Conservation (phyloP, 2,113 vertebrate species). For the Oreochromis niloticus region DNA sequence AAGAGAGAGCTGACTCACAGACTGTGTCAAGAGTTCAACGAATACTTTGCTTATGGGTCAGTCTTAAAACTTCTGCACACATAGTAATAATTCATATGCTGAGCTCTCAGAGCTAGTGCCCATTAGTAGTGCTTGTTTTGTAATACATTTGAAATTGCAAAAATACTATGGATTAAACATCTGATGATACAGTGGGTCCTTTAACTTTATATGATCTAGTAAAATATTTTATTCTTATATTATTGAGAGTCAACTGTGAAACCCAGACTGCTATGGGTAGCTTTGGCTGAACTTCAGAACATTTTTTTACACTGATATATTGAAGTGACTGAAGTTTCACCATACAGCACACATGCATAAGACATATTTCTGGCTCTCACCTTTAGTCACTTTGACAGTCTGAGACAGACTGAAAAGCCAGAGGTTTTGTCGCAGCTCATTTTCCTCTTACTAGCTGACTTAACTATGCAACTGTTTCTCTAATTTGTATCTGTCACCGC, state of each 20-base stretch:
- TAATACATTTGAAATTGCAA: not conserved
- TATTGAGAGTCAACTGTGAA: not conserved
- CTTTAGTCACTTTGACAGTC: not conserved
- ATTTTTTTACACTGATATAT: not conserved
- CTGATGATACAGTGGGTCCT: not conserved
- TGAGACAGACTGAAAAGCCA: not conserved
- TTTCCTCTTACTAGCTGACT: not conserved
- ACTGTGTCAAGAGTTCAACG: constrained; percentile 81
- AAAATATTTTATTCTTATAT: not conserved
- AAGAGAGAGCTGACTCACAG: constrained; percentile 83
- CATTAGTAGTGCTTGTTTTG: not conserved
- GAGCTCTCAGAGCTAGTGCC: not conserved
- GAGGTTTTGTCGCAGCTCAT: not conserved
- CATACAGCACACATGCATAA: not conserved
- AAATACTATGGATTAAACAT: not conserved
- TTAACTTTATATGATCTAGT: not conserved
- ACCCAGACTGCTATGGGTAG: not conserved
- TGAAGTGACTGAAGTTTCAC: not conserved
- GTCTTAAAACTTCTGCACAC: constrained; percentile 16
- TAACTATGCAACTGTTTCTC: not conserved
- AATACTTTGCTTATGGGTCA: constrained; percentile 86
- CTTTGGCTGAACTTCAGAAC: not conserved
- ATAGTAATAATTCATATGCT: not conserved
- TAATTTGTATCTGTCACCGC: not conserved
- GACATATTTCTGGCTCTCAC: not conserved